Evolutionary conservation across 2,113 vertebrate genomes (phyloP), one percentile per base, ranked within the genome.

Genomic region (western clawed frog (Xenopus tropicalis)): DNA sequence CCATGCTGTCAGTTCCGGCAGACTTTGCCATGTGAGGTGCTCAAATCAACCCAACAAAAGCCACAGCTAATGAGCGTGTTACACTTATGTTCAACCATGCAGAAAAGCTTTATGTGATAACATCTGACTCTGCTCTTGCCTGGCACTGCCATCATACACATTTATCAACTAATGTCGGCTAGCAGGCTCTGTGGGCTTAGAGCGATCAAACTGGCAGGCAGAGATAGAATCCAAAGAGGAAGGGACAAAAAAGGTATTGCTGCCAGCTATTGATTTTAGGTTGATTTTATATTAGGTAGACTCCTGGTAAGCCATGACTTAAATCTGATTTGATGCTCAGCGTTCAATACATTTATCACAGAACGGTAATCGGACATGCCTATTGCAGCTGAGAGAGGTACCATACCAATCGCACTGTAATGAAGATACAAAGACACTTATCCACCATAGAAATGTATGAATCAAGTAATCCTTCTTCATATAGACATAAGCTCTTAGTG

Each of bases 51-150:
- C 54, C 59, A 43, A 64, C 59, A 61, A 74, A 67, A 67, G 66
- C 54, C 61, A 51, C 42, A 51, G 54, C 64, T 74, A 74, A 74
- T 74, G 72, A 74, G 64, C 54, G 64, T 64, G 64, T 74, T 67
- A 74, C 64, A 61, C 72, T 67, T 59, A 66, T 67, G 72, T 61
- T 64, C 42, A 74, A 14, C 64, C 72, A 74, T 61, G 72, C 72
- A 43, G 43, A 74, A 61, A 37, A 56, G 42, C 72, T 48, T 67
- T 56, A 51, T 74, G 64, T 74, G 72, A 59, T 74, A 74, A 61
- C 63, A 74, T 74, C 71, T 73, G 71, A 73, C 63, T 73, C 72
- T 67, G 72, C 72, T 68, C 72, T 67, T n/a, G 72, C 64, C 72
- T 74, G 71, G 71, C 71, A 73, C 63, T 21, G 71, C 62, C 63